Evolutionary conservation across 2,113 vertebrate genomes (phyloP), one percentile per base, ranked within the genome.

Genomic region (Martes martes): DNA sequence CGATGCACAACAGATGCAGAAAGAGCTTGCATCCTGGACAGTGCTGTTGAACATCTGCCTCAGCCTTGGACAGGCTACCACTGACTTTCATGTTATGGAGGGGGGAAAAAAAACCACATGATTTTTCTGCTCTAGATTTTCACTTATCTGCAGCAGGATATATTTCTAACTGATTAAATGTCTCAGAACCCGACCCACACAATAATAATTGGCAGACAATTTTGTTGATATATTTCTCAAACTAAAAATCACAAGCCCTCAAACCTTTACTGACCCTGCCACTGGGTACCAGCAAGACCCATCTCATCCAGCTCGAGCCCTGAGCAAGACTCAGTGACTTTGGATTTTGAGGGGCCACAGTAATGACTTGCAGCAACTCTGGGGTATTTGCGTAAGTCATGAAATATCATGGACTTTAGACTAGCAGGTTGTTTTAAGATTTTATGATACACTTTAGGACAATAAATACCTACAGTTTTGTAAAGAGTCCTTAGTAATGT

Each of bases 391-490:
- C 50, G 93, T 93, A 85, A 93, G 57, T 95, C 63, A 74, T 85
- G n/a, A 96, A 93, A 73, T 74, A 89, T 52, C 82, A 88, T 74
- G 85, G 78, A 82, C 52, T 81, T 91, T 42, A 73, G 36, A 21
- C 67, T 31, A 91, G 39, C 86, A 74, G 73, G 47, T 93, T 78
- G 78, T 82, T 80, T 86, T 96, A 96, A 96, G 28, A 76, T 73
- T 96, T 95, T 96, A 83, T 94, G 67, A 82, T 93, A 95, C 23
- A 96, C 73, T 90, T 96, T 94, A 96, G 94, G 87, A 84, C 36
- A 90, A 97, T 96, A 96, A 96, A 92, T 94, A 92, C 63, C 63
- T 87, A 92, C 45, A 91, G 84, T 89, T 85, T 91, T 97, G 79
- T 96, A 97, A 88, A 57, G 11, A 91, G 50, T 89, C 91, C 86